Evolutionary conservation across 2,797 vertebrate genomes (phyloP).

Genomic region (Liasis olivaceus): DNA sequence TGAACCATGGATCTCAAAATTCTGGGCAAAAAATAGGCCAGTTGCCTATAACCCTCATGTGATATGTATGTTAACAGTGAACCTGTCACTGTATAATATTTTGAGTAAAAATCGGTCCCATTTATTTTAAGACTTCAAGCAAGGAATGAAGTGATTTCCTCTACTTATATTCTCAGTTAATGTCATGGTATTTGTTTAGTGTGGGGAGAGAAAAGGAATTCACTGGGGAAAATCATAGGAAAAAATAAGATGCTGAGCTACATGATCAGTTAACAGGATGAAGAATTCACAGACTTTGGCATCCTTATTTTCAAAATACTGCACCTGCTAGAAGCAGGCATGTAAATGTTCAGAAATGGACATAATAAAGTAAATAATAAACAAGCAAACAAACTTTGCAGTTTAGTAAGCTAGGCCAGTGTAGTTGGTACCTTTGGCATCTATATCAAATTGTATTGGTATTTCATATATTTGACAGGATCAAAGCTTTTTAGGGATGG

Average conservation of each 20-base stretch:
- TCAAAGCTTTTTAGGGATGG: not conserved
- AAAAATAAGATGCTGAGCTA: not conserved
- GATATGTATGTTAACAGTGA: not conserved
- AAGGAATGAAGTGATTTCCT: not conserved
- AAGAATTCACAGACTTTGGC: not conserved
- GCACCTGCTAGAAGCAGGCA: not conserved
- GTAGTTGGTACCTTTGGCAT: not conserved
- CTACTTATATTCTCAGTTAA: not conserved
- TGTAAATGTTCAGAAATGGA: not conserved
- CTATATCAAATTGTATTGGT: not conserved
- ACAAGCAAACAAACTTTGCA: not conserved
- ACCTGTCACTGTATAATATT: slow-evolving; percentile 22
- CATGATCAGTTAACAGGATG: not conserved
- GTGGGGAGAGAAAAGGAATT: not conserved
- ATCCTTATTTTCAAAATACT: not conserved
- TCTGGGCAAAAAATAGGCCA: slow-evolving; percentile 20
- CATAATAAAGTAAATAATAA: too few species aligned
- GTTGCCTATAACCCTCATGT: slow-evolving; percentile 31
- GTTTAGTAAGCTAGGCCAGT: not conserved
- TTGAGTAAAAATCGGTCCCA: not conserved
- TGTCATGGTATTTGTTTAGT: not conserved
- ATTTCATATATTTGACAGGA: not conserved
- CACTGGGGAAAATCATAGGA: not conserved
- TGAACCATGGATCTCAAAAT: not conserved
- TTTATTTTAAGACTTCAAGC: slow-evolving; percentile 17